Base-by-base conservation (phyloP, 2,797 vertebrate species). In the Enteromius anoplus region DNA sequence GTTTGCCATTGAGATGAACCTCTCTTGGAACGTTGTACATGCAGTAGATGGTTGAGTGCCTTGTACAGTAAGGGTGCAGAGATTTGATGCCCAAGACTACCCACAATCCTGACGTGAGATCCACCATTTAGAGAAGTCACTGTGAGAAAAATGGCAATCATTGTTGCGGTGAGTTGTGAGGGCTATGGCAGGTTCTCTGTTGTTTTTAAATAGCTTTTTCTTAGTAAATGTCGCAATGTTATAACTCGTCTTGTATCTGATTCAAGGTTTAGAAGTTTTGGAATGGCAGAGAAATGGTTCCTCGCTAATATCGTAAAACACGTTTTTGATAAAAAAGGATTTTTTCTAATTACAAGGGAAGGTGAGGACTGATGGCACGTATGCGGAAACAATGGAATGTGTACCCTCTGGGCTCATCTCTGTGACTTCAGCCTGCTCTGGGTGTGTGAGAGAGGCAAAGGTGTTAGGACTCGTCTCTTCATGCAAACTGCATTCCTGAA, bases 381-480 rank as follows among this genome's bases (percentile, higher is more conserved):
- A 86, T 84, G 87, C 53, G 70, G 70, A n/a, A n/a, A 58, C 68
- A 71, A 17, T 72, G 78, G 86, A 76, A 78, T 82, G 71, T 3
- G 42, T 83, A 60, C 78, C 89, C 84, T 21, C 9, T 70, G 85
- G 83, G 64, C 23, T 68, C 49, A 32, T 34, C 45, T 60, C 70
- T 17, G 53, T 81, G 87, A 89, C 92, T 86, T 90, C 85, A 91
- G 92, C 92, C 91, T 92, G 91, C 88, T 29, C 69, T 90, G 91
- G 85, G 84, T 70, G 77, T 85, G 81, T 68, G 73, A 80, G 75
- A 42, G 77, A 19, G 37, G 60, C 23, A 47, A 51, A 69, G 78
- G 58, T 90, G 94, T 94, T 90, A 75, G 75, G 90, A 95, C 94
- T 93, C 80, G 94, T 84, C 89, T 88, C 37, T 78, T 88, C 76